Percentiles rank a stretch among this genome's conserved stretches.
These are phyloP conservation scores for Drosophila tanythrix DNA, from an alignment of 2,888 invertebrate species.

Conservation along the genomic window DNA sequence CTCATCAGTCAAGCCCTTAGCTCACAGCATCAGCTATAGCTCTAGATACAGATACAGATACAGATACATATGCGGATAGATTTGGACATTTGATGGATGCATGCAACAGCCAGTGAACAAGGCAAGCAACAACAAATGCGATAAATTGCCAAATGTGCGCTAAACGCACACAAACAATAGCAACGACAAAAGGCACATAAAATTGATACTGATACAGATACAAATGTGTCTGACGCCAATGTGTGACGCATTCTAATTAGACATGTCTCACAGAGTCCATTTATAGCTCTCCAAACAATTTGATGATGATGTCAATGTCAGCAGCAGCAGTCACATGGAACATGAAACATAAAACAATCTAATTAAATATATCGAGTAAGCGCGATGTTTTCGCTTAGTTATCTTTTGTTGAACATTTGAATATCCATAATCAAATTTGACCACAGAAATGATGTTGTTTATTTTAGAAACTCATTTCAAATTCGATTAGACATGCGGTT, in stretches of 20 bases:
- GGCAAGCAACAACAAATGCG: slow-evolving; percentile 30
- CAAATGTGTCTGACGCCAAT: slow-evolving; percentile 36
- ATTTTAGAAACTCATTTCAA: slow-evolving; percentile 27
- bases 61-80: slow-evolving; percentile 36
- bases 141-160: slow-evolving; percentile 56
- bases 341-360: neutral
- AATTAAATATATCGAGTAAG: slow-evolving; percentile 14
- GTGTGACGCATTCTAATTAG: slow-evolving; percentile 59
- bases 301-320: slow-evolving; percentile 38
- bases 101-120: slow-evolving; percentile 37
- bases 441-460: slow-evolving; percentile 11
- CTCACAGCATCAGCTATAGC: slow-evolving; percentile 29
- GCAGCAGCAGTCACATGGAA: slow-evolving; percentile 25
- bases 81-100: slow-evolving; percentile 61
- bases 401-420: neutral
- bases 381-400: slow-evolving; percentile 12
- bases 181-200: neutral
- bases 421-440: slow-evolving; percentile 8
- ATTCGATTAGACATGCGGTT: slow-evolving; percentile 30
- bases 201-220: slow-evolving; percentile 14
- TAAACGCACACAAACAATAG: slow-evolving; percentile 16
- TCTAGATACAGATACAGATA: slow-evolving; percentile 21
- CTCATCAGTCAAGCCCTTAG: slow-evolving; percentile 64
- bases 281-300: slow-evolving; percentile 17
- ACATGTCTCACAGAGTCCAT: slow-evolving; percentile 20